Conservation (phyloP, 2,888 invertebrate species). For the Rhaphigaster nebulosa region DNA sequence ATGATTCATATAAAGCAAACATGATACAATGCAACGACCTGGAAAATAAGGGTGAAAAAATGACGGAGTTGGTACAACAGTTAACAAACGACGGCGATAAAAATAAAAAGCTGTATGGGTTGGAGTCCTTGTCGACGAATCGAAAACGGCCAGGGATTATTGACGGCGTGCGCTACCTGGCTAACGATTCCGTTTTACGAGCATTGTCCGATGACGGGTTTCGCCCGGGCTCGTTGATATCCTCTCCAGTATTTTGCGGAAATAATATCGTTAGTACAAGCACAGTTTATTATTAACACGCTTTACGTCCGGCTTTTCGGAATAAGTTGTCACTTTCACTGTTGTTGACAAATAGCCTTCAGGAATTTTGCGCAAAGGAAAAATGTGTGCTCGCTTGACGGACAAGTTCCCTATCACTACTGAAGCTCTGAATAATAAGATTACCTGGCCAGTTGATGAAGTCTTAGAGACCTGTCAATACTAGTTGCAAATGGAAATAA, state of each 20-base stretch:
- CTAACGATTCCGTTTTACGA: background rate
- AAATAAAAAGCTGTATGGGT: background rate
- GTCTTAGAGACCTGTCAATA: too few relatives aligned
- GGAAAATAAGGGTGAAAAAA: background rate
- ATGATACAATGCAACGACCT: background rate
- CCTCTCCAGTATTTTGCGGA: background rate
- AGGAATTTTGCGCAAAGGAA: too few relatives aligned
- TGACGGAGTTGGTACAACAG: background rate
- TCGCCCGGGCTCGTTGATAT: background rate
- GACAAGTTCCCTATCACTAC: too few relatives aligned
- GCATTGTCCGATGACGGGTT: background rate
- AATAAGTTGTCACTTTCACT: background rate
- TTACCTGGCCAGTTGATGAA: too few relatives aligned
- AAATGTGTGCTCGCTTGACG: too few relatives aligned
- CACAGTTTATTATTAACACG: background rate
- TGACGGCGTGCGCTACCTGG: constrained; percentile 18
- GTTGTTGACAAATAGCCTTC: too few relatives aligned
- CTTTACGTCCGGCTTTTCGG: background rate
- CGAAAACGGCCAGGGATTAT: background rate
- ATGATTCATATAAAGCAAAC: background rate
- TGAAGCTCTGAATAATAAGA: too few relatives aligned
- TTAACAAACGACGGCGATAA: background rate
- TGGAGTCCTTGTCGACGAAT: constrained; percentile 8
- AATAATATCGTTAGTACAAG: background rate
- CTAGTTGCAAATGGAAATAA: too few relatives aligned